These are phyloP conservation scores for Drosophila borborema DNA, from an alignment of 2,888 invertebrate genomes.

Conservation along the genomic window DNA sequence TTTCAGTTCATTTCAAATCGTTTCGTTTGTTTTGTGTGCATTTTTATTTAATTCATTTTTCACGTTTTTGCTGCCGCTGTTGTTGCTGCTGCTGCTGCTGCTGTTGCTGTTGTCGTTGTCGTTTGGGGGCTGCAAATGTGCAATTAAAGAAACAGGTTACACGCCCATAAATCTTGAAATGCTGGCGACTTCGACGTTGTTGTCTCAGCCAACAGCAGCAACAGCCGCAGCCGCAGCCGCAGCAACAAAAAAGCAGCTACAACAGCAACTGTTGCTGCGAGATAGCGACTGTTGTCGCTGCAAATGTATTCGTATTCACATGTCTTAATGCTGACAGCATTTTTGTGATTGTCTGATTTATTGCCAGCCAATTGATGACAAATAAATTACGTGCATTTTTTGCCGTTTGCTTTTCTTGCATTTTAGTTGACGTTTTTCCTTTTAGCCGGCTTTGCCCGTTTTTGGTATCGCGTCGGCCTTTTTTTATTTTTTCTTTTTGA, in stretches of 20 bases:
- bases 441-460: constrained; percentile 63
- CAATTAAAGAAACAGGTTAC: constrained; percentile 85
- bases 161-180: constrained; percentile 82
- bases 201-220: constrained; percentile 40
- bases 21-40: constrained; percentile 70
- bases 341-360: constrained; percentile 85
- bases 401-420: constrained; percentile 50
- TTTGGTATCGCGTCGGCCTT: constrained; percentile 62
- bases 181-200: constrained; percentile 63
- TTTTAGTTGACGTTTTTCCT: constrained; percentile 62
- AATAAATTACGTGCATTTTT: constrained; percentile 75
- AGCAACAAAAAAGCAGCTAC: constrained; percentile 2
- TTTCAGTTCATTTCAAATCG: constrained; percentile 74
- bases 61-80: constrained; percentile 62
- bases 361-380: constrained; percentile 81
- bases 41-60: constrained; percentile 81
- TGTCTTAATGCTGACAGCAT: constrained; percentile 83
- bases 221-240: constrained; percentile 16
- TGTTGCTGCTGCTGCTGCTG: constrained; percentile 33
- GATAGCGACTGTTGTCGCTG: constrained; percentile 39
- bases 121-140: constrained; percentile 83
- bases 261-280: constrained; percentile 35
- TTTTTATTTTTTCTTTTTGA: not conserved
- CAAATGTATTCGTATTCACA: constrained; percentile 75
- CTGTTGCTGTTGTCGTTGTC: constrained; percentile 56